Percentiles rank a stretch among this genome's conserved stretches.
These are phyloP conservation scores for Phaedon cochleariae DNA, from an alignment of 2,888 invertebrate species.

Conservation along the genomic window DNA sequence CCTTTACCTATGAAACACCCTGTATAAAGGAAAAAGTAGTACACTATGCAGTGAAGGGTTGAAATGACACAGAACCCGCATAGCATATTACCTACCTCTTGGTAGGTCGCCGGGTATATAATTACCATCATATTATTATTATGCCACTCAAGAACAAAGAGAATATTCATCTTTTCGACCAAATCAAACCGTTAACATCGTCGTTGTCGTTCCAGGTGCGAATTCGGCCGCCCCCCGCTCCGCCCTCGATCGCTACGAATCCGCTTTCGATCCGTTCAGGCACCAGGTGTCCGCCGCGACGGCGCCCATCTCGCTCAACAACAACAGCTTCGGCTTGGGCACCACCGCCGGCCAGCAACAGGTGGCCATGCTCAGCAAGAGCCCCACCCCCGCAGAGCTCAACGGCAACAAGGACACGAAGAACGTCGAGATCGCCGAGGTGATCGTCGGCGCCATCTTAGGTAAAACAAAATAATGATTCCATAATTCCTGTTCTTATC, in stretches of 20 bases:
- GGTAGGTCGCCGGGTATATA: too few relatives aligned
- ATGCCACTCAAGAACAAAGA: too few relatives aligned
- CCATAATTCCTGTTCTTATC: too few relatives aligned
- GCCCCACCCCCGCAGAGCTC: constrained; percentile 81
- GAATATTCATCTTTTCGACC: too few relatives aligned
- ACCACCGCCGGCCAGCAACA: constrained; percentile 78
- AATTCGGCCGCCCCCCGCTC: constrained; percentile 74
- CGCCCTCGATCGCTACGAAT: constrained; percentile 76
- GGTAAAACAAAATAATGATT: constrained; percentile 67
- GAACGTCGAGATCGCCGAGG: constrained; percentile 94
- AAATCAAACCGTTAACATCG: too few relatives aligned
- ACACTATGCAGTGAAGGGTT: too few relatives aligned
- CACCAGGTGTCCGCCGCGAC: constrained; percentile 78
- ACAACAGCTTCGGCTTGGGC: constrained; percentile 88
- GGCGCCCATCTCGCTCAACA: constrained; percentile 82
- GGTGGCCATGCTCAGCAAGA: constrained; percentile 80
- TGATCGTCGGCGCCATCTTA: constrained; percentile 96
- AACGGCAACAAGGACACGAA: constrained; percentile 79
- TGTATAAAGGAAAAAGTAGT: too few relatives aligned
- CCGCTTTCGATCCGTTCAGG: constrained; percentile 75
- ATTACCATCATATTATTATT: too few relatives aligned
- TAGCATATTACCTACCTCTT: too few relatives aligned
- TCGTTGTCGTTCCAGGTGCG: constrained; percentile 63
- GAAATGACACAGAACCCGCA: too few relatives aligned
- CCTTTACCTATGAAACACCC: too few relatives aligned